phyloP scores from a whole-genome alignment of 2,113 vertebrate species.

The Eulemur macaco region DNA sequence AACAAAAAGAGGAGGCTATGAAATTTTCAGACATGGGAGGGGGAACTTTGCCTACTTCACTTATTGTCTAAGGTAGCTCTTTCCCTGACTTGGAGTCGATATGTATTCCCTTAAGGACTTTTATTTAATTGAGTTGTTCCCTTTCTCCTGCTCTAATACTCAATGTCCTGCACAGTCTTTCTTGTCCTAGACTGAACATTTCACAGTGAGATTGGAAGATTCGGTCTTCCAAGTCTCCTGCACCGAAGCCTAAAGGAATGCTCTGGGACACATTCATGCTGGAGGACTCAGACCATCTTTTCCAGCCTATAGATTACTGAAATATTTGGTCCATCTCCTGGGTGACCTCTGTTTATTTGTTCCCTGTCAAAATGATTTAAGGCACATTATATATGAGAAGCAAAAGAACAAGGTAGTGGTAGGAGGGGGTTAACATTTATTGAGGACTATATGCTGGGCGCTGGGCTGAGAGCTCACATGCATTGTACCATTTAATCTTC shows the following conservation, averaged over 20 bases:
- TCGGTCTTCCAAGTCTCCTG: background rate
- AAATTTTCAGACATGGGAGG: background rate
- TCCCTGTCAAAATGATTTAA: background rate
- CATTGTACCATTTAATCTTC: background rate
- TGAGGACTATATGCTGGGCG: background rate
- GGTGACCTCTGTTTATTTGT: background rate
- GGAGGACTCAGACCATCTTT: background rate
- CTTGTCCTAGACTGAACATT: background rate
- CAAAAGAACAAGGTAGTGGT: background rate
- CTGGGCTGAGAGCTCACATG: background rate
- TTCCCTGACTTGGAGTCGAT: background rate
- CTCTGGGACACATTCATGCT: background rate
- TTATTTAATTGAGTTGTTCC: background rate
- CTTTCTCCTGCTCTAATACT: background rate
- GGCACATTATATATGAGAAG: background rate
- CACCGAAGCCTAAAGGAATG: background rate
- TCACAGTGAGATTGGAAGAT: background rate
- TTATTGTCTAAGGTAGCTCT: background rate
- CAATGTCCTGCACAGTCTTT: background rate
- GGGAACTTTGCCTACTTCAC: background rate
- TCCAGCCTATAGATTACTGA: background rate
- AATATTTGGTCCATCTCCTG: background rate
- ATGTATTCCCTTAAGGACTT: constrained; percentile 1
- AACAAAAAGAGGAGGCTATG: background rate
- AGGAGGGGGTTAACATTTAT: background rate